Percentiles rank a stretch among this genome's conserved stretches.
Evolutionary conservation across 2,888 invertebrate species (phyloP).

Genomic region (Limnephilus marmoratus): DNA sequence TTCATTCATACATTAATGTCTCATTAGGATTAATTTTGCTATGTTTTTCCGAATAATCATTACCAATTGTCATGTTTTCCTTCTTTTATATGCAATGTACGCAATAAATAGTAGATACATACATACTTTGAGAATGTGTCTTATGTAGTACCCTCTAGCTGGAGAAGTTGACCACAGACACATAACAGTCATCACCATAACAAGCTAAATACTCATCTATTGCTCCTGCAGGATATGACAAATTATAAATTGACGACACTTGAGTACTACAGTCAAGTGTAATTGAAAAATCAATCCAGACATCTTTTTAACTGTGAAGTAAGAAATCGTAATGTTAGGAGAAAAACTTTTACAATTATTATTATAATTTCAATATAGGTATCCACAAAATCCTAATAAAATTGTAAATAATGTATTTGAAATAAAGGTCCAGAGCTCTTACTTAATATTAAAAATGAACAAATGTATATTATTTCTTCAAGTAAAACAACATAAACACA

Average conservation of each 20-base stretch:
- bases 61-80: background rate
- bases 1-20: no score
- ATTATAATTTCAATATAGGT: background rate
- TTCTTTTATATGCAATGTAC: no score
- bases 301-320: background rate
- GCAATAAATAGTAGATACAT: background rate
- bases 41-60: background rate
- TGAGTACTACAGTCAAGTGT: background rate
- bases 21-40: no score
- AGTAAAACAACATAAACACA: background rate
- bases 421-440: background rate
- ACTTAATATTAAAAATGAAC: background rate
- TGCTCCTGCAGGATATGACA: constrained; percentile 25
- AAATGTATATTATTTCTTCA: background rate
- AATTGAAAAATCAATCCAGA: background rate
- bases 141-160: background rate
- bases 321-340: background rate
- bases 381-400: no score
- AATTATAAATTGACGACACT: constrained; percentile 32
- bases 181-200: background rate
- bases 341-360: background rate
- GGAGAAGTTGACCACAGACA: background rate
- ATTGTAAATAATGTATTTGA: background rate
- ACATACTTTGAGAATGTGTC: background rate
- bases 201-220: constrained; percentile 5